Conservation (phyloP, 2,113 vertebrate genomes). For the Stegastes partitus region DNA sequence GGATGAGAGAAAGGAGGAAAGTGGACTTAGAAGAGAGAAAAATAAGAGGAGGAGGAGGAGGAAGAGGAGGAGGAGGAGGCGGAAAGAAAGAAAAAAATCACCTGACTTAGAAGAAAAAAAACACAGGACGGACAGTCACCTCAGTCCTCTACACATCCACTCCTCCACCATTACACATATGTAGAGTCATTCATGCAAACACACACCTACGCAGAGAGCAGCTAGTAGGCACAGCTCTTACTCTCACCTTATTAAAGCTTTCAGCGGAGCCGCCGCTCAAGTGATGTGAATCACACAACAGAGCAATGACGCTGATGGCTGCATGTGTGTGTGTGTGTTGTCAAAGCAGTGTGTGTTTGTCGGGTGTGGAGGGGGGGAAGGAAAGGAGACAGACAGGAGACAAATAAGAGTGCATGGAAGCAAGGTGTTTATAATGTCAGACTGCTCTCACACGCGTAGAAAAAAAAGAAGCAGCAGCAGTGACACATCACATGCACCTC, state of each 20-base stretch:
- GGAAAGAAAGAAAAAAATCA: slow-evolving; percentile 11
- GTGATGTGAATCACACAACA: slow-evolving; percentile 67
- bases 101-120: slow-evolving; percentile 52
- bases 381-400: slow-evolving; percentile 16
- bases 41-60: background rate
- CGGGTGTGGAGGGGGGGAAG: background rate
- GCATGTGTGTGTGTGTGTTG: slow-evolving; percentile 11
- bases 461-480: background rate
- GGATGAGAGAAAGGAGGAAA: slow-evolving; percentile 71
- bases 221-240: slow-evolving; percentile 70
- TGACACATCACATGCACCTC: slow-evolving; percentile 5
- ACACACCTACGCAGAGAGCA: slow-evolving; percentile 40
- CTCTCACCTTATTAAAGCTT: slow-evolving; percentile 82
- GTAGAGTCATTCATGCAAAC: slow-evolving; percentile 18
- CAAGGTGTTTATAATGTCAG: slow-evolving; percentile 43
- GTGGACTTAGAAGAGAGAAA: slow-evolving; percentile 28
- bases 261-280: slow-evolving; percentile 60
- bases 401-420: slow-evolving; percentile 17
- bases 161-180: slow-evolving; percentile 8
- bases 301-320: slow-evolving; percentile 19
- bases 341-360: slow-evolving; percentile 18
- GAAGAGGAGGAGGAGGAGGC: slow-evolving; percentile 1
- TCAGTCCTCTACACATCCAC: slow-evolving; percentile 24
- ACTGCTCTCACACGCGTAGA: slow-evolving; percentile 20
- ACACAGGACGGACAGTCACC: slow-evolving; percentile 48